Conservation (phyloP, 1,140 invertebrate genomes). For the Formica exsecta region DNA sequence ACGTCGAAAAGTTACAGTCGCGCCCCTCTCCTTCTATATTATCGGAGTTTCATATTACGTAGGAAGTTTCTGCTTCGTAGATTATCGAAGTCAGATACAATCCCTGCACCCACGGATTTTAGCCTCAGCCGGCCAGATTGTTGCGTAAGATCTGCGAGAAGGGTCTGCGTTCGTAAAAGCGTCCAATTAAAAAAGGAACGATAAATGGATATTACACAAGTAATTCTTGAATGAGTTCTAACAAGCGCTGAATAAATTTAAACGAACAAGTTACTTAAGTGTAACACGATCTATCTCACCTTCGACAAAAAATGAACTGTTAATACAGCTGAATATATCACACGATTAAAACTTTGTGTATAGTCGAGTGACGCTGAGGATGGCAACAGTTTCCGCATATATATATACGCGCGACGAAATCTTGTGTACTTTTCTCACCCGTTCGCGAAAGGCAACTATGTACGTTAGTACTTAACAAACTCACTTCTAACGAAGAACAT, state of each 20-base stretch:
- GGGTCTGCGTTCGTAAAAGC: neutral
- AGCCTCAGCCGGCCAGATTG: conserved; percentile 17
- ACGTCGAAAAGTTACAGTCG: conserved; percentile 49
- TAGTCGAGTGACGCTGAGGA: neutral
- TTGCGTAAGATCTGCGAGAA: conserved; percentile 22
- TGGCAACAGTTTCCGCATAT: neutral
- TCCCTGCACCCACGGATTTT: conserved; percentile 32
- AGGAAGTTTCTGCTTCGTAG: conserved; percentile 50
- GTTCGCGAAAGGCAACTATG: neutral
- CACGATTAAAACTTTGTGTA: conserved; percentile 10
- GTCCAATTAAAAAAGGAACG: neutral
- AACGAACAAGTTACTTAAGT: neutral
- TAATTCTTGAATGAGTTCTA: neutral
- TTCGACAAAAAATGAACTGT: neutral
- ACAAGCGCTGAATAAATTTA: conserved; percentile 5
- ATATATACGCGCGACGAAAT: neutral
- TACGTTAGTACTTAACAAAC: conserved; percentile 40
- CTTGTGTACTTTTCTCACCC: conserved; percentile 41
- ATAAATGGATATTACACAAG: neutral
- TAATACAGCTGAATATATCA: neutral
- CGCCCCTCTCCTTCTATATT: conserved; percentile 7
- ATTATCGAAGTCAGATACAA: conserved; percentile 61
- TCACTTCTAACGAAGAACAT: neutral
- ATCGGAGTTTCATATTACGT: conserved; percentile 56
- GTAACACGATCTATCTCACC: neutral